Evolutionary conservation across 2,113 vertebrate species (phyloP).

Genomic region (Muntiacus reevesi): DNA sequence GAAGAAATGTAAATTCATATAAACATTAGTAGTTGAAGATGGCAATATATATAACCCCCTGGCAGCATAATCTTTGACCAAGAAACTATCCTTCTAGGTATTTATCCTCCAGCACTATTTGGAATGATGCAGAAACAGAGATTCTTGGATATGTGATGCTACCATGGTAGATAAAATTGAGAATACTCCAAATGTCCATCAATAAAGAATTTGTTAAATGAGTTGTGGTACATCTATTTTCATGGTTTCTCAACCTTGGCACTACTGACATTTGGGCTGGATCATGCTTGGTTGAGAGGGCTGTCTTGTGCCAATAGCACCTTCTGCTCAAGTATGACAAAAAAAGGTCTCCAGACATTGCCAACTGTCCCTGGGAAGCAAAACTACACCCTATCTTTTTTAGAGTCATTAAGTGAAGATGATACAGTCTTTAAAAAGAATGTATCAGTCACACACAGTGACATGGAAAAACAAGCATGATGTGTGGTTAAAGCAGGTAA

Average conservation of each 20-base stretch:
- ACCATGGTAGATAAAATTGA: neutral
- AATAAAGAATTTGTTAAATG: neutral
- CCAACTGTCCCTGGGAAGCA: neutral
- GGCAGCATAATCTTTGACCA: neutral
- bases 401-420: neutral
- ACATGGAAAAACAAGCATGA: neutral
- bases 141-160: neutral
- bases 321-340: neutral
- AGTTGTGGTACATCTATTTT: neutral
- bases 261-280: neutral
- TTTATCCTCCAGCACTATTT: conserved; percentile 28
- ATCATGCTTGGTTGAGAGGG: neutral
- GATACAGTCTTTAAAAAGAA: neutral
- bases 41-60: neutral
- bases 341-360: neutral
- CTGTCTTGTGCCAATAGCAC: neutral
- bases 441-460: neutral
- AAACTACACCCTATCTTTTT: neutral
- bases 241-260: neutral
- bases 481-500: neutral
- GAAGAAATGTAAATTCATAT: neutral
- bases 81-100: neutral
- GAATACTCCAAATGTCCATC: neutral
- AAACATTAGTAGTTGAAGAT: neutral
- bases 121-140: neutral